Base-by-base conservation (phyloP, 2,888 invertebrate genomes). In the Crematogaster levior region DNA sequence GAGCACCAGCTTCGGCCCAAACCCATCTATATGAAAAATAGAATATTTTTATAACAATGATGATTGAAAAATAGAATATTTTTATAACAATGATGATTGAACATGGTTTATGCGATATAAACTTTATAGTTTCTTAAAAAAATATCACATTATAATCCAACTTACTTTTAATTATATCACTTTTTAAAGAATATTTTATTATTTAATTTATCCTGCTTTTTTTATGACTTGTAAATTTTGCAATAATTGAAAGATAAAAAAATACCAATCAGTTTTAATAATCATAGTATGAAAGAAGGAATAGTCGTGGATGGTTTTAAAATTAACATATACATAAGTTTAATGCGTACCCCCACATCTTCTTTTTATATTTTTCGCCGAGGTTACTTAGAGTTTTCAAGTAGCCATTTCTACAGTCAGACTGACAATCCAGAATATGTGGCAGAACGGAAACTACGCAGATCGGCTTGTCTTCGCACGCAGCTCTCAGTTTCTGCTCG, bases 351-450 rank as follows among this genome's bases (percentile, higher is more conserved):
- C 99, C 99, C 99, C 99, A 99, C 95, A 97, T 96, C 94, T 98
- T 98, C 95, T 97, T 97, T 95, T 99, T 99, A 95, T 97, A 99
- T 93, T 98, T 98, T 81, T 98, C 98, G 0, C 97, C 98, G 85
- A 98, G 96, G 0, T 95, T 95, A 21, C 95, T 96, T 5, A 99
- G 95, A 1, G 96, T 96, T 48, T 96, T 94, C 70, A 99, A 93
- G 95, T 99, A 99, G n/a, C 96, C 95, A 94, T 98, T 98, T 82
- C 99, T 96, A 93, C 99, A 99, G 56, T 97, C 96, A 0, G 99
- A 97, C 94, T 98, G 97, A 94, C 99, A 99, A 95, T 99, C 99
- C 51, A 99, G 96, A 91, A 99, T 98, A 94, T 99, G 98, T 0
- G 99, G 99, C 87, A 99, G 95, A 30, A 99, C 96, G 0, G 99